Conservation (phyloP, 2,888 invertebrate species). For the Epirrita christyi region DNA sequence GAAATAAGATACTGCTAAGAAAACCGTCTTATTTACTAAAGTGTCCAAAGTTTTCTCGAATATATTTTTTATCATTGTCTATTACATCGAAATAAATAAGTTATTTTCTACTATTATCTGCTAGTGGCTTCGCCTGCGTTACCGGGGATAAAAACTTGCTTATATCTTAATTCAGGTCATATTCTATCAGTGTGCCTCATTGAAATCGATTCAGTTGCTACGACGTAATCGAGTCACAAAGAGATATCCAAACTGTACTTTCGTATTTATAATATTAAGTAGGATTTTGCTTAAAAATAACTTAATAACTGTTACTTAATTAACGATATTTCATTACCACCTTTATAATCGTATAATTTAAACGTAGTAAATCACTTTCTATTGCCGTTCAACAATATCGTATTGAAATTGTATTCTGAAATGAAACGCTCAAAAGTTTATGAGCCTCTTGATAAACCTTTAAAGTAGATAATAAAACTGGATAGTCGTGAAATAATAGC, state of each 20-base stretch:
- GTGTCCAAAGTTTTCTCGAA: too few species aligned
- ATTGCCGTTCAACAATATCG: constrained; percentile 27
- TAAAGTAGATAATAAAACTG: constrained; percentile 31
- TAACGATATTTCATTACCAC: constrained; percentile 7
- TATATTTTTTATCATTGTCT: too few species aligned
- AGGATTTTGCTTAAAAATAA: constrained; percentile 15
- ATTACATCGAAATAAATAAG: background rate
- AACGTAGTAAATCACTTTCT: constrained; percentile 23
- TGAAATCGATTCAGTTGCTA: too few species aligned
- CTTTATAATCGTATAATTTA: constrained; percentile 24
- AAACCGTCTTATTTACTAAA: background rate
- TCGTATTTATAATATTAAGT: too few species aligned
- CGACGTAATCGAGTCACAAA: too few species aligned
- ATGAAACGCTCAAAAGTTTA: constrained; percentile 31
- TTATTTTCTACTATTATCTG: background rate
- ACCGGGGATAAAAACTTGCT: too few species aligned
- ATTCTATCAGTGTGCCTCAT: too few species aligned
- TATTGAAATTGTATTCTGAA: constrained; percentile 29
- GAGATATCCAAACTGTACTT: too few species aligned
- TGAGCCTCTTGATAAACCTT: constrained; percentile 32
- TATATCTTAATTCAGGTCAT: too few species aligned
- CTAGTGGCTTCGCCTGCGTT: too few species aligned
- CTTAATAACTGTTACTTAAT: constrained; percentile 11
- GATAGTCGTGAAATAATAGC: constrained; percentile 27
- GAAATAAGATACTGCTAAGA: too few species aligned